Evolutionary conservation across 1,140 invertebrate genomes (phyloP).

Genomic region (Drosophila malerkotliana): DNA sequence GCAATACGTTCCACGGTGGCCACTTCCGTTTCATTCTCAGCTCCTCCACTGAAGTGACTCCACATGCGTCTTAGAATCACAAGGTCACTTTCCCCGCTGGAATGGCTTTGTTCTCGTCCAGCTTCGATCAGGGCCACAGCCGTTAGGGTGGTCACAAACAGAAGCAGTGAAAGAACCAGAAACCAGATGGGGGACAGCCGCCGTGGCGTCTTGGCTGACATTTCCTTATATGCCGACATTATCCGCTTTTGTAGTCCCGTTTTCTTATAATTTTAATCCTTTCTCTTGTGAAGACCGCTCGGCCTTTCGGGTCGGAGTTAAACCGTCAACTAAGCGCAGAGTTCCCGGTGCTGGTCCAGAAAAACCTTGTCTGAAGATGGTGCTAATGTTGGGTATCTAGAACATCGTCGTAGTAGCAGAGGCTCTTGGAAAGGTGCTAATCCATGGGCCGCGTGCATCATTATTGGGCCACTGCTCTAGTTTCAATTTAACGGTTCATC

Average conservation of each 20-base stretch:
- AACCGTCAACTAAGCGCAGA: conserved; percentile 55
- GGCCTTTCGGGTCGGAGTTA: conserved; percentile 51
- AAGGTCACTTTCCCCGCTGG: conserved; percentile 26
- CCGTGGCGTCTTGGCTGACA: conserved; percentile 47
- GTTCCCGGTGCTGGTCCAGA: conserved; percentile 41
- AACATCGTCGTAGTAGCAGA: conserved; percentile 43
- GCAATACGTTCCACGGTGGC: conserved; percentile 65
- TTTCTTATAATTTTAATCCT: conserved; percentile 2
- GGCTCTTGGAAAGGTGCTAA: conserved; percentile 68
- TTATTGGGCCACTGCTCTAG: conserved; percentile 73
- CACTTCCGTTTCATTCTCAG: conserved; percentile 35
- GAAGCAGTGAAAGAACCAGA: conserved; percentile 43
- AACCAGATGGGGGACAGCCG: conserved; percentile 50
- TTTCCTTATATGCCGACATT: conserved; percentile 57
- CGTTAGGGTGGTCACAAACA: conserved; percentile 53
- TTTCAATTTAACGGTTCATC: conserved; percentile 78
- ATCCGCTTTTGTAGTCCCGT: conserved; percentile 21
- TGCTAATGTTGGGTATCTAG: conserved; percentile 74
- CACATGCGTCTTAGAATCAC: conserved; percentile 58
- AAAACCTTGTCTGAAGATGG: conserved; percentile 53
- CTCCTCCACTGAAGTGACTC: conserved; percentile 28
- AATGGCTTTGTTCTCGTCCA: conserved; percentile 21
- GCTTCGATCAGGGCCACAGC: conserved; percentile 55
- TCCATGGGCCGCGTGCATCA: conserved; percentile 53
- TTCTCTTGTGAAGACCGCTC: conserved; percentile 22